Percentiles rank a stretch among this genome's conserved stretches.
These are phyloP conservation scores for Epirrita christyi DNA, from an alignment of 2,888 invertebrate species.

Conservation along the genomic window DNA sequence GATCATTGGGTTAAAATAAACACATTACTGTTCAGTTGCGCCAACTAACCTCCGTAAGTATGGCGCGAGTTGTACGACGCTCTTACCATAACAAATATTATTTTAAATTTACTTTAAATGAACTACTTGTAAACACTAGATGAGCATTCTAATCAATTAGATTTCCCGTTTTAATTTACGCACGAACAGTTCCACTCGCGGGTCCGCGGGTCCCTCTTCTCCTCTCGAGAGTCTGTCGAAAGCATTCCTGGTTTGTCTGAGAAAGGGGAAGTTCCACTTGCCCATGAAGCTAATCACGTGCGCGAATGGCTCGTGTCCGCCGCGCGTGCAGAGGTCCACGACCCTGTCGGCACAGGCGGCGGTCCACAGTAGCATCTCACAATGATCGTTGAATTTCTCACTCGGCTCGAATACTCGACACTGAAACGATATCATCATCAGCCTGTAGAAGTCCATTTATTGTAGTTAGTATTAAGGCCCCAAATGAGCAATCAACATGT, in stretches of 20 bases:
- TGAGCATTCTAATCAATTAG: not conserved
- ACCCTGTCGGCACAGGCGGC: conserved; percentile 56
- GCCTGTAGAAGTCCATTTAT: too few relatives aligned
- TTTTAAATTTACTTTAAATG: too few relatives aligned
- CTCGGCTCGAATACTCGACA: conserved; percentile 85
- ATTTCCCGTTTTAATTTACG: conserved; percentile 3
- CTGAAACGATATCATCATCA: conserved; percentile 5
- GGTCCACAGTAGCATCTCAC: conserved; percentile 80
- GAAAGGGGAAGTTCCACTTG: conserved; percentile 4
- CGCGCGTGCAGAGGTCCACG: conserved; percentile 18
- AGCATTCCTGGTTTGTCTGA: not conserved
- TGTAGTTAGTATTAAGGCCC: too few relatives aligned
- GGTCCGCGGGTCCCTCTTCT: not conserved
- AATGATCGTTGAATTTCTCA: conserved; percentile 85
- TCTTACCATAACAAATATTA: too few relatives aligned
- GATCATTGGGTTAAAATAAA: too few relatives aligned
- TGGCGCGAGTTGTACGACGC: too few relatives aligned
- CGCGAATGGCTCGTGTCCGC: conserved; percentile 16
- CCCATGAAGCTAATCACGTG: conserved; percentile 35
- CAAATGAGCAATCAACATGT: too few relatives aligned
- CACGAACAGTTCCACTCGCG: conserved; percentile 2
- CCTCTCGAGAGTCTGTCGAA: not conserved
- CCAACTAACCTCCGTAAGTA: too few relatives aligned
- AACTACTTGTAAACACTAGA: too few relatives aligned
- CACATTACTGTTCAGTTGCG: too few relatives aligned